Evolutionary conservation across 2,797 vertebrate species (phyloP).

Genomic region (Pygocentrus nattereri): DNA sequence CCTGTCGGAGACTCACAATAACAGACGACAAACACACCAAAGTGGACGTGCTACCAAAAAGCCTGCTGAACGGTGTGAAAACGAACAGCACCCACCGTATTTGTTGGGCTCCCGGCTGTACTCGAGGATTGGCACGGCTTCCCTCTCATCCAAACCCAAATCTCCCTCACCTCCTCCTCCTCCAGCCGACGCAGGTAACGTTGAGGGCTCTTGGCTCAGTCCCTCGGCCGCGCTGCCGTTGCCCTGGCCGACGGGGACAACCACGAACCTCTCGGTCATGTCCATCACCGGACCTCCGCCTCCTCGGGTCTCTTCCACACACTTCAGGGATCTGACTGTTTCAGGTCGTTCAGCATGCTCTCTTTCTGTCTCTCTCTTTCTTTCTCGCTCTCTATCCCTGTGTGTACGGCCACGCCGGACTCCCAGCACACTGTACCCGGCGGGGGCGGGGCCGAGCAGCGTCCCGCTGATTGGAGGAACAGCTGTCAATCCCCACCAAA

Average conservation of each 20-base stretch:
- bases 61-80: neutral
- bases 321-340: conserved; percentile 39
- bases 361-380: too few relatives aligned
- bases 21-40: neutral
- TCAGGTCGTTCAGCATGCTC: conserved; percentile 29
- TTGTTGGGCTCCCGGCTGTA: conserved; percentile 83
- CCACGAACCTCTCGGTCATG: conserved; percentile 83
- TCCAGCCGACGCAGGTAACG: conserved; percentile 32
- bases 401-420: conserved; percentile 28
- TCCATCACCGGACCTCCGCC: conserved; percentile 21
- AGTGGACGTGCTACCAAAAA: neutral
- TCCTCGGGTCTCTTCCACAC: neutral
- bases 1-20: neutral
- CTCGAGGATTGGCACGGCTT: conserved; percentile 76
- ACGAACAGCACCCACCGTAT: conserved; percentile 74
- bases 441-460: neutral
- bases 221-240: conserved; percentile 50
- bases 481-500: conserved; percentile 5
- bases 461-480: conserved; percentile 11
- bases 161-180: conserved; percentile 57
- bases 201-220: conserved; percentile 57
- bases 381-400: neutral
- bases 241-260: conserved; percentile 74
- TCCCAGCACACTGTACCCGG: neutral
- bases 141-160: conserved; percentile 61